phyloP scores from a whole-genome alignment of 2,113 vertebrate genomes.

The Pelecanoides urinatrix region DNA sequence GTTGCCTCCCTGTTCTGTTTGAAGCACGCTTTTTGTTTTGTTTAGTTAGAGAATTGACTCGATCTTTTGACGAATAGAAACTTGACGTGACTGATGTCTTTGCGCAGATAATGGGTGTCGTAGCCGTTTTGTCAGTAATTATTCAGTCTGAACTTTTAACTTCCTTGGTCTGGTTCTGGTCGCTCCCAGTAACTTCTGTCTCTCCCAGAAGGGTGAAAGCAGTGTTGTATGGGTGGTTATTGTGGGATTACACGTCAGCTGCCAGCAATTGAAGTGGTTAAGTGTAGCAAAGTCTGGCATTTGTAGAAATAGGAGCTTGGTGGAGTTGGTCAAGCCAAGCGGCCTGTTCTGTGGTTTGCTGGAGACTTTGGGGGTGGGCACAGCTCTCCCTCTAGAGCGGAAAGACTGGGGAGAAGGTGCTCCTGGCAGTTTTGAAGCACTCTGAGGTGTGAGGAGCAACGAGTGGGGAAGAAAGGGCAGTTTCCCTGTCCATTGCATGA shows the following conservation, averaged over 20 bases:
- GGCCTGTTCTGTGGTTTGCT: not conserved
- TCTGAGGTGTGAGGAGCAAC: not conserved
- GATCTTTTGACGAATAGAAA: fast-evolving
- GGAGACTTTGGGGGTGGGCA: too few species aligned
- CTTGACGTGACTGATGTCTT: not conserved
- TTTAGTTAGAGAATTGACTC: not conserved
- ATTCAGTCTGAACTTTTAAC: not conserved
- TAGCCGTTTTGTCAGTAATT: not conserved
- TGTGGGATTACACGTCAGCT: not conserved
- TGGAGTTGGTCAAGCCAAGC: not conserved
- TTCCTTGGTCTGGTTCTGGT: not conserved
- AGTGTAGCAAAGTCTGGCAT: not conserved
- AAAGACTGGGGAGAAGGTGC: not conserved
- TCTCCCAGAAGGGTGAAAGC: not conserved
- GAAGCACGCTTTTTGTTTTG: not conserved
- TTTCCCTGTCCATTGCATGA: too few species aligned
- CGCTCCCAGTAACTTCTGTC: not conserved
- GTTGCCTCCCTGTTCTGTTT: too few species aligned
- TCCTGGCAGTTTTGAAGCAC: not conserved
- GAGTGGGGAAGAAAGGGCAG: not conserved
- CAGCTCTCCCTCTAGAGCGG: not conserved
- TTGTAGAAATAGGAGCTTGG: not conserved
- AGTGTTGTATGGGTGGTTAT: not conserved
- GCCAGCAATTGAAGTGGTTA: not conserved
- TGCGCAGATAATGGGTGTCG: not conserved